A percentile compares a stretch with the other conserved stretches of the same genome.
Conservation (phyloP, 2,113 vertebrate species). For the cattle (Bos taurus) region ARS-UCD2.0 NC_037328.1:35137501-35138000, state of each 20-base stretch:
- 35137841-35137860: neutral
- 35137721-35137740: neutral
- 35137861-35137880: neutral
- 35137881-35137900: neutral
- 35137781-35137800: neutral
- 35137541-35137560: neutral
- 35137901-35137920: neutral
- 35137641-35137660: neutral
- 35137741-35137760: slow-evolving; percentile 1
- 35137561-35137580: neutral
- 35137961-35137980: neutral
- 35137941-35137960: neutral
- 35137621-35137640: neutral
- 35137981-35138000: neutral
- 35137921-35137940: neutral
- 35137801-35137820: neutral
- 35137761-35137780: neutral
- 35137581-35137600: neutral
- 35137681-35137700: neutral
- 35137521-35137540: slow-evolving; percentile 23
- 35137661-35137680: neutral
- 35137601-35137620: neutral
- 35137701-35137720: neutral
- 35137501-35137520: neutral
- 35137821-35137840: neutral